Base-by-base conservation (phyloP, 2,113 vertebrate species). In the Orientallactaga bullata region DNA sequence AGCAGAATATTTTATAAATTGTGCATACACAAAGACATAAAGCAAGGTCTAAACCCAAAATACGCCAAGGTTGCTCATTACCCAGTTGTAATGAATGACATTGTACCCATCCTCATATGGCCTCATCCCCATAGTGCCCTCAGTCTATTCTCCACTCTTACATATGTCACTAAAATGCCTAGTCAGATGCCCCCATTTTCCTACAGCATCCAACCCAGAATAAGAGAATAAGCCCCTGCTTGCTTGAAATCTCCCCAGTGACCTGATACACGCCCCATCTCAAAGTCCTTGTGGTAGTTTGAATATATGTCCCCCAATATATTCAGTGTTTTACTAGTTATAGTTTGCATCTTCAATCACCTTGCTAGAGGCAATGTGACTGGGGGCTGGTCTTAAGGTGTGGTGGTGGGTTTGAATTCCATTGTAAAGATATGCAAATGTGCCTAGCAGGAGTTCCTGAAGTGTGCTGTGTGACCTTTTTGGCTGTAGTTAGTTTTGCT, bases 91-190 rank as follows among this genome's bases (percentile, higher is more conserved):
- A n/a, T 30, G 26, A 47, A 5, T 30, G 13, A 15, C 30, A 30
- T 23, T 24, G 12, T 61, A 7, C 23, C 23, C 4, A 5, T 9
- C 1, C 23, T 17, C 72, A 61, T 32, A 0, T 55, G 7, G 2
- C 10, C 15, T 16, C 15, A 16, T 55, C 55, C 55, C 55, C 55
- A 55, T 55, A 6, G 26, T 37, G 20, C 18, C 26, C 17, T 60
- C 21, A 2, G 37, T 37, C 35, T 73, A 2, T 3, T 84, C 58
- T 51, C 66, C n/a, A 35, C 42, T 51, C 61, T 23, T 18, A 76
- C 30, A 37, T 3, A 51, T 42, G 0, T 69, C n/a, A 55, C 30
- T 65, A n/a, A 78, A 66, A 68, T 12, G 18, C 24, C 80, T 24
- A 37, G 3, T 24, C 69, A 58, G 2, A 68, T 5, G 15, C 13